Base-by-base conservation (phyloP, 2,113 vertebrate species). In the Neodontobutis hainanensis region DNA sequence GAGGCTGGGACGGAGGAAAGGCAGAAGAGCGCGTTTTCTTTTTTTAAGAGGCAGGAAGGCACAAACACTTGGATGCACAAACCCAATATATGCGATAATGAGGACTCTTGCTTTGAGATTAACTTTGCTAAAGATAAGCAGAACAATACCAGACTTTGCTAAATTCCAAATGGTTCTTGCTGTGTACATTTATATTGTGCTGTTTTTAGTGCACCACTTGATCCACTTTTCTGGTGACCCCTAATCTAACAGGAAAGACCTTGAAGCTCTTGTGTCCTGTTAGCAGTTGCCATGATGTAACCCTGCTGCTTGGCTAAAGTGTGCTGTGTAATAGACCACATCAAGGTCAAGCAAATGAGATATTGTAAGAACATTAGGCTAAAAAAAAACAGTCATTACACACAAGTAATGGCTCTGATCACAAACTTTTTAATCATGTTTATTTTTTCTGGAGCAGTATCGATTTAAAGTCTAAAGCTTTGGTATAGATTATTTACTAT, bases 1-100 rank as follows among this genome's bases (percentile, higher is more conserved):
- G 77, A 75, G 59, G 81, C 81, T 65, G 32, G 12, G 57, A 57
- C 66, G 55, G 69, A 85, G 78, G 57, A 83, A 75, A 86, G 78
- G 71, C 71, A 52, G 56, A 61, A 57, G 55, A 80, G 77, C 76
- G 3, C 19, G 1, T 27, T 27, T 27, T 61, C 69, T 59, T 63
- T 40, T 12, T 57, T 75, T 73, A 78, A 62, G 51, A 62, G 69
- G 43, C 53, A 64, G 68, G 49, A 64, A 76, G 64, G 48, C 59
- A 61, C 6, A 34, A 35, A 58, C 49, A 46, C 15, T 14, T 40
- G 67, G 19, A 27, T 2, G 4, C 40, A 45, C 65, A 47, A 77
- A 66, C 53, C 51, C 5, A 11, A 51, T 57, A 71, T 40, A 11
- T 10, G 44, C 11, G 43, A 42, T 8, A 48, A 45, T 57, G 40